These are phyloP conservation scores for Buceros bicornis DNA, from an alignment of 2,797 vertebrate species.

Conservation along the genomic window DNA sequence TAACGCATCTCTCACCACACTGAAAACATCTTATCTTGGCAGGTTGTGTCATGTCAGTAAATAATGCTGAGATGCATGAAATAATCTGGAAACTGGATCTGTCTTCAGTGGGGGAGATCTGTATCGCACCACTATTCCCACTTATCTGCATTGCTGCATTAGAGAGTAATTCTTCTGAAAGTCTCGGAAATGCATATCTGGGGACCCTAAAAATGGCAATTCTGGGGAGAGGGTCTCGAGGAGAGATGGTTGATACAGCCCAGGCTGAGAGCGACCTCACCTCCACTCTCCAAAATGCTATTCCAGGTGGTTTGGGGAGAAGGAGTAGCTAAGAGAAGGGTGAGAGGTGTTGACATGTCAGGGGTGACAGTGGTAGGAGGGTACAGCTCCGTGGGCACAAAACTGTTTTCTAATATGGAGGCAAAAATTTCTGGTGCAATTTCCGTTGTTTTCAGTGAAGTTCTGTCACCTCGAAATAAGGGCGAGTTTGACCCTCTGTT, in stretches of 20 bases:
- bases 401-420: not conserved
- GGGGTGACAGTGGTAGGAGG: fast-evolving
- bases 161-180: not conserved
- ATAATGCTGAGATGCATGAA: slow-evolving; percentile 26
- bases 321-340: fast-evolving
- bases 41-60: slow-evolving; percentile 47
- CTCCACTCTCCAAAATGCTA: not conserved
- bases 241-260: not conserved
- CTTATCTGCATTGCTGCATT: not conserved
- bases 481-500: not conserved
- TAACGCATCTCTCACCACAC: slow-evolving; percentile 16
- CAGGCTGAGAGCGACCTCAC: not conserved
- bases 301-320: not conserved
- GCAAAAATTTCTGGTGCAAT: not conserved
- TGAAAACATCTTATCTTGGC: slow-evolving; percentile 32
- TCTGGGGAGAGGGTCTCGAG: not conserved
- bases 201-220: not conserved
- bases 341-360: not conserved
- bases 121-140: not conserved
- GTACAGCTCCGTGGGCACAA: not conserved
- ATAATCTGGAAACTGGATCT: slow-evolving; percentile 1
- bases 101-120: not conserved
- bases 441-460: not conserved
- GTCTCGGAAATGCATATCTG: not conserved
- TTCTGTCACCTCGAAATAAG: not conserved